phyloP scores from a whole-genome alignment of 2,888 invertebrate genomes.

The Keiferia lycopersicella region DNA sequence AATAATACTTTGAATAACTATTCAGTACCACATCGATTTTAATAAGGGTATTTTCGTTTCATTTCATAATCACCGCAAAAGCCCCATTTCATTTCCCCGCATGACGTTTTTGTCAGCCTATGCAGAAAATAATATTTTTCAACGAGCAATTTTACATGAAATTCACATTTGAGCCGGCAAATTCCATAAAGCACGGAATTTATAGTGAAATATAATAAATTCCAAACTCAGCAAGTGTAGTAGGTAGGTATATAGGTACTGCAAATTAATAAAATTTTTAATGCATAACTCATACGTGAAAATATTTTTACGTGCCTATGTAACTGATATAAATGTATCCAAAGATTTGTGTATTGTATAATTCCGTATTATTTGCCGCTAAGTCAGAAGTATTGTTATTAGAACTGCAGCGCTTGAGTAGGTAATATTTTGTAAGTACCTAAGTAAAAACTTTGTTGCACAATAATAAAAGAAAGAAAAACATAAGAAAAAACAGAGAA shows the following conservation, averaged over 20 bases:
- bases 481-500: too few relatives aligned
- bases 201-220: not conserved
- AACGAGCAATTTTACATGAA: not conserved
- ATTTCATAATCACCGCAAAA: not conserved
- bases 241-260: not conserved
- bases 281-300: not conserved
- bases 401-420: too few relatives aligned
- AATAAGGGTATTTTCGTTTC: too few relatives aligned
- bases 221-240: constrained; percentile 4
- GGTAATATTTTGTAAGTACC: too few relatives aligned
- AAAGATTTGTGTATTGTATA: too few relatives aligned
- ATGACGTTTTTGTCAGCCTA: not conserved
- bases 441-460: too few relatives aligned
- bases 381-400: too few relatives aligned
- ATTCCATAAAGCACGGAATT: constrained; percentile 7
- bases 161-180: not conserved
- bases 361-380: too few relatives aligned
- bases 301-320: not conserved
- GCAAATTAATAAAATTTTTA: not conserved
- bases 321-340: not conserved
- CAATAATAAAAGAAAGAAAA: too few relatives aligned
- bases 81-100: not conserved
- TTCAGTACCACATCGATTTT: too few relatives aligned
- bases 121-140: not conserved
- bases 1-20: too few relatives aligned